Percentiles rank a stretch among this genome's conserved stretches.
These are phyloP conservation scores for Zootoca vivipara DNA, from an alignment of 2,113 vertebrate genomes.

Conservation along the genomic window DNA sequence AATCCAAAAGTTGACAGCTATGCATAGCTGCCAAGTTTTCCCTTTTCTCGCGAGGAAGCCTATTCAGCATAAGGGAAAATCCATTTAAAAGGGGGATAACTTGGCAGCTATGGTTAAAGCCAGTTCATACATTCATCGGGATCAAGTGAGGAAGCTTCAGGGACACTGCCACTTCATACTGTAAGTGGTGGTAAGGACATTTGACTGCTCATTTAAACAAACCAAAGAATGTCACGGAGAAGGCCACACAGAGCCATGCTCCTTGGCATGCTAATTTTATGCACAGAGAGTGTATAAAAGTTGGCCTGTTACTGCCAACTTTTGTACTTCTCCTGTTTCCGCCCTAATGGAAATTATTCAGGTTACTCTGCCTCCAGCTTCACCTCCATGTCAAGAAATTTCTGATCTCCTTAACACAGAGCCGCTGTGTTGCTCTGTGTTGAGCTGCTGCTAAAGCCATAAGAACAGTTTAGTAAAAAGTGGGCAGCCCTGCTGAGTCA, in stretches of 20 bases:
- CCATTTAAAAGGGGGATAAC: no score
- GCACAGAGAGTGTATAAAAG: background rate
- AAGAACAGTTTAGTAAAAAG: background rate
- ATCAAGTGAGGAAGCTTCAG: background rate
- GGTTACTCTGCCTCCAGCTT: no score
- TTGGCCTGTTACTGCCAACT: background rate
- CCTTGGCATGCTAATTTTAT: background rate
- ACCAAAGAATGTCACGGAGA: background rate
- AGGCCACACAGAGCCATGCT: background rate
- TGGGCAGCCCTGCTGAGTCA: background rate
- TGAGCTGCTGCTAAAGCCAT: background rate
- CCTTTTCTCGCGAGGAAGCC: no score
- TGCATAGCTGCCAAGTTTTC: no score
- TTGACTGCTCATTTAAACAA: background rate
- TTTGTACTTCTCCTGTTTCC: background rate
- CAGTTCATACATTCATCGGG: background rate
- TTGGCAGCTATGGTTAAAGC: no score
- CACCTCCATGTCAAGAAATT: background rate
- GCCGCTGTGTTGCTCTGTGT: background rate
- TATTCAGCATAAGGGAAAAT: no score
- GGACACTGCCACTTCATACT: background rate
- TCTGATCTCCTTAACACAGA: background rate
- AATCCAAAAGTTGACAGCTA: no score
- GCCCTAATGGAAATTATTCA: background rate
- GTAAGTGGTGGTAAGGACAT: background rate